Conservation (phyloP, 2,888 invertebrate genomes). For the Zygothrica quintamaculata region DNA sequence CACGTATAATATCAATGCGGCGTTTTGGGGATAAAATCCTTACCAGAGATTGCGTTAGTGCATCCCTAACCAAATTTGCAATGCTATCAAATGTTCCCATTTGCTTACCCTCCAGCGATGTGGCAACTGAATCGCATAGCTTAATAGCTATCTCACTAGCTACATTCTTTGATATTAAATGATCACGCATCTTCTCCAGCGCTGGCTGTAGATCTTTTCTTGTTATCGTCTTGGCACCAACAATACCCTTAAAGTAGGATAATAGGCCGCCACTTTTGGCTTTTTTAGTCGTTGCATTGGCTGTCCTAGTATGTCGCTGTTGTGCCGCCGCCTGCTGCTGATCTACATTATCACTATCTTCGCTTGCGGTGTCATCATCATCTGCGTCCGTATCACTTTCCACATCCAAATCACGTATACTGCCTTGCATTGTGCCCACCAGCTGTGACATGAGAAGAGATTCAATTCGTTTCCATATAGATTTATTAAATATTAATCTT, state of each 20-base stretch:
- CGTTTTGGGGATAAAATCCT: conserved; percentile 97
- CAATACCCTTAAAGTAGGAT: conserved; percentile 93
- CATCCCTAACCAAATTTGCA: conserved; percentile 93
- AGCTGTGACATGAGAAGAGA: conserved; percentile 85
- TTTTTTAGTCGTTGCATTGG: conserved; percentile 24
- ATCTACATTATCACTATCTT: conserved; percentile 78
- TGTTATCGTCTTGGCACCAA: conserved; percentile 94
- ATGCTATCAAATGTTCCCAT: conserved; percentile 98
- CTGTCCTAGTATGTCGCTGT: neutral
- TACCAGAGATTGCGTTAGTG: conserved; percentile 95
- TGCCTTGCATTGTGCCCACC: conserved; percentile 93
- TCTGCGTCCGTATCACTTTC: conserved; percentile 90
- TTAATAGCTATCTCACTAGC: conserved; percentile 97
- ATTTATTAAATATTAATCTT: too few relatives aligned
- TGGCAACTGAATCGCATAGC: conserved; percentile 96
- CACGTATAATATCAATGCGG: conserved; percentile 97
- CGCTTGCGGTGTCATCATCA: conserved; percentile 85
- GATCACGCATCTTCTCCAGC: conserved; percentile 97
- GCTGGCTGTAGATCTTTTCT: conserved; percentile 92
- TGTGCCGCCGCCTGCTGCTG: conserved; percentile 67
- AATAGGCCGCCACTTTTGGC: conserved; percentile 86
- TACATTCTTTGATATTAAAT: conserved; percentile 98
- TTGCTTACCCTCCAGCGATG: conserved; percentile 94
- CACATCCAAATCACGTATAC: conserved; percentile 92
- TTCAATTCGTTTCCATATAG: too few relatives aligned